These are phyloP conservation scores for Scaptomyza reducta DNA, from an alignment of 2,888 invertebrate genomes.

Conservation along the genomic window DNA sequence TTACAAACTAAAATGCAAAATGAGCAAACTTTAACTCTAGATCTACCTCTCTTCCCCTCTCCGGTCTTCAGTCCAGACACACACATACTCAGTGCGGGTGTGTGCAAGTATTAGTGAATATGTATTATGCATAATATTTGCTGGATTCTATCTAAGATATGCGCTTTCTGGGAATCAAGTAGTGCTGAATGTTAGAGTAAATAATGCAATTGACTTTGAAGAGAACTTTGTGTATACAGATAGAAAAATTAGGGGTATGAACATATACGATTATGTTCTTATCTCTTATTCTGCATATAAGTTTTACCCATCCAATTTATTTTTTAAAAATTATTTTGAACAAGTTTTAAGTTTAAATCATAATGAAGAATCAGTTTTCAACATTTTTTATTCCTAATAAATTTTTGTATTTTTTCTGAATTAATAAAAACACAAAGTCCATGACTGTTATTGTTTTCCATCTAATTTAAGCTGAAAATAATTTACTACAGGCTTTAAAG, in stretches of 20 bases:
- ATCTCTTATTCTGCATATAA: too few relatives aligned
- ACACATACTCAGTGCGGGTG: conserved; percentile 41
- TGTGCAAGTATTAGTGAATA: conserved; percentile 15
- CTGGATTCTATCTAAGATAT: conserved; percentile 66
- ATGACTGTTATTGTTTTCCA: too few relatives aligned
- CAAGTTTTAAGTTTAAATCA: not conserved
- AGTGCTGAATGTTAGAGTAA: not conserved
- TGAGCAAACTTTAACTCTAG: conserved; percentile 58
- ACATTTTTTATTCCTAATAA: too few relatives aligned
- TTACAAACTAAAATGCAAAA: conserved; percentile 80
- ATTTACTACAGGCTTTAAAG: not conserved
- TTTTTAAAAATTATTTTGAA: not conserved
- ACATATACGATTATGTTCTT: not conserved
- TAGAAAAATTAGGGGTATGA: not conserved
- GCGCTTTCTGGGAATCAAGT: conserved; percentile 44
- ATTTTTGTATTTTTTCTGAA: too few relatives aligned
- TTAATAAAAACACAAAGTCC: too few relatives aligned
- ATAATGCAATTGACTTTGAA: not conserved
- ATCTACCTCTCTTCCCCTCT: conserved; percentile 1
- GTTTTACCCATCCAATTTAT: too few relatives aligned
- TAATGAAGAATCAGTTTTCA: not conserved
- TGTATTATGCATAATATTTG: conserved; percentile 75
- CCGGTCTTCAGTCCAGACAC: not conserved
- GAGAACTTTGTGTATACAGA: not conserved
- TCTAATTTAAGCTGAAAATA: too few relatives aligned